Percentiles rank a stretch among this genome's conserved stretches.
These are phyloP conservation scores for Anoplolepis gracilipes DNA, from an alignment of 1,140 invertebrate genomes.

Conservation along the genomic window DNA sequence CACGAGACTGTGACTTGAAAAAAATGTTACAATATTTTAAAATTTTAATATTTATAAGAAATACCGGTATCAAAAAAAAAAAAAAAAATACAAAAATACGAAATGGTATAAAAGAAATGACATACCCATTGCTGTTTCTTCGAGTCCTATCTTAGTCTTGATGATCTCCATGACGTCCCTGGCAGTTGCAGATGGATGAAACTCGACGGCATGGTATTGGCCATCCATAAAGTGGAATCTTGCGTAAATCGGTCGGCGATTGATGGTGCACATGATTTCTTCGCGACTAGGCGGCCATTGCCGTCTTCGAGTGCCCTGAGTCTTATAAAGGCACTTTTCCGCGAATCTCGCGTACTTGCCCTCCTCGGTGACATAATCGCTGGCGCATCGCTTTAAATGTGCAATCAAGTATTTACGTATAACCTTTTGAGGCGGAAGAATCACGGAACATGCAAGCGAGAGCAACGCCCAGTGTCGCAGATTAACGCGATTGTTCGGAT, in stretches of 20 bases:
- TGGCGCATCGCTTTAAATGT: slow-evolving; percentile 95
- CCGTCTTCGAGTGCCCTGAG: slow-evolving; percentile 93
- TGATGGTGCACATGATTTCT: slow-evolving; percentile 97
- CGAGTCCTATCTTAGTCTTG: slow-evolving; percentile 96
- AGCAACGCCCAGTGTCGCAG: slow-evolving; percentile 97
- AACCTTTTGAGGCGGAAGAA: slow-evolving; percentile 93
- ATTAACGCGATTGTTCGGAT: slow-evolving; percentile 95
- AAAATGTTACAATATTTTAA: neutral
- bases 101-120: slow-evolving; percentile 21
- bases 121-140: slow-evolving; percentile 91
- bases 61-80: neutral
- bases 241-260: slow-evolving; percentile 95
- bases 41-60: neutral
- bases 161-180: slow-evolving; percentile 95
- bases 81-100: too few species aligned
- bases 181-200: slow-evolving; percentile 97
- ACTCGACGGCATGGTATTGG: slow-evolving; percentile 97
- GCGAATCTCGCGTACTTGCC: slow-evolving; percentile 97
- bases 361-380: slow-evolving; percentile 96
- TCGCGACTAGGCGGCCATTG: slow-evolving; percentile 97
- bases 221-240: slow-evolving; percentile 97
- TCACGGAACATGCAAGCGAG: slow-evolving; percentile 94
- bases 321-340: slow-evolving; percentile 95
- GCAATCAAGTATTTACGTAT: slow-evolving; percentile 95
- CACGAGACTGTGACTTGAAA: neutral